These are phyloP conservation scores for Brachyistius frenatus DNA, from an alignment of 2,113 vertebrate genomes.

Conservation along the genomic window DNA sequence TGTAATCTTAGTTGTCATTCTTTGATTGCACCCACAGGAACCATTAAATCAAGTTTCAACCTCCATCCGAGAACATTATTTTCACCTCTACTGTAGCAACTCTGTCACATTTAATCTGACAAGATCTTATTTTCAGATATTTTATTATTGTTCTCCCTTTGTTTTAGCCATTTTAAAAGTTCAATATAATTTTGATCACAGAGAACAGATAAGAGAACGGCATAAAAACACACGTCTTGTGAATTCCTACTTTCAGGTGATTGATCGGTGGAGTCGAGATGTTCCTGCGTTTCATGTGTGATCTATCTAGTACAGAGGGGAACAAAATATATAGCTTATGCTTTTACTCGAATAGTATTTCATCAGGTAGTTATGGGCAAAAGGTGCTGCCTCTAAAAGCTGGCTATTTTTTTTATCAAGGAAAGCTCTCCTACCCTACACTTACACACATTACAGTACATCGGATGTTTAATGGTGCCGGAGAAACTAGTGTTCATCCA, in stretches of 20 bases:
- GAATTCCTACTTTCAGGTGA: background rate
- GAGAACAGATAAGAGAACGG: background rate
- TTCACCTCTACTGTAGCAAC: too few species aligned
- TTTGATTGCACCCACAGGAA: constrained; percentile 1
- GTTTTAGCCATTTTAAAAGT: too few species aligned
- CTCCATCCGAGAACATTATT: too few species aligned
- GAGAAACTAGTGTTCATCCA: constrained; percentile 6
- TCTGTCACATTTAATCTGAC: too few species aligned
- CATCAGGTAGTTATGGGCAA: background rate
- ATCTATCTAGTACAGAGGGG: too few species aligned
- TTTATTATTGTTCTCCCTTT: too few species aligned
- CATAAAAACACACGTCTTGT: background rate
- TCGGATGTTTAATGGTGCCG: constrained; percentile 13
- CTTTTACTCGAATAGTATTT: constrained; percentile 13
- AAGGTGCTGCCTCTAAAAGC: constrained; percentile 23
- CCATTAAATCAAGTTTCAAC: background rate
- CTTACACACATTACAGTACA: constrained; percentile 1
- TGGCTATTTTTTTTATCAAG: constrained; percentile 25
- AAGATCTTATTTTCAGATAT: too few species aligned
- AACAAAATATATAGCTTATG: background rate
- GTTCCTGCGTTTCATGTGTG: background rate
- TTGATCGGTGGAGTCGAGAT: background rate
- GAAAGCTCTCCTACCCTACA: background rate
- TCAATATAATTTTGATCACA: too few species aligned
- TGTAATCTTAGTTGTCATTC: background rate